Conservation (phyloP, 1,140 invertebrate genomes). For the Drosophila kepulauana region DNA sequence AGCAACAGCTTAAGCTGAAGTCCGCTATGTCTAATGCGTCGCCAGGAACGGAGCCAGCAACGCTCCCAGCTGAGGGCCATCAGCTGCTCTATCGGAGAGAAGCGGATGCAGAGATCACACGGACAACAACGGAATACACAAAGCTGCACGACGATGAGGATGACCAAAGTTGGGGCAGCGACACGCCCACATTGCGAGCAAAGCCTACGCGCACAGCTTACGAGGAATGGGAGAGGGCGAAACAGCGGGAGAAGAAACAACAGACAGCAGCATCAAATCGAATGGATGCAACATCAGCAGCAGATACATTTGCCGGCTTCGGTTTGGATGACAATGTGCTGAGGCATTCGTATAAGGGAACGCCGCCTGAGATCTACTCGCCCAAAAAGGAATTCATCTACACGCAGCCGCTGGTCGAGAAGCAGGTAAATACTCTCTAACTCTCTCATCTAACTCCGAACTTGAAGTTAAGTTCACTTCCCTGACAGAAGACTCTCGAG, state of each 20-base stretch:
- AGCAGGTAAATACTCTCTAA: constrained; percentile 64
- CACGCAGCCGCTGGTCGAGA: constrained; percentile 64
- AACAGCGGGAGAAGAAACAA: not conserved
- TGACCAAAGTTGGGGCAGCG: not conserved
- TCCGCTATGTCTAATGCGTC: constrained; percentile 26
- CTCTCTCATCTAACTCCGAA: too few relatives aligned
- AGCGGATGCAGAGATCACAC: not conserved
- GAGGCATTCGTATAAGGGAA: constrained; percentile 76
- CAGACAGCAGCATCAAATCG: not conserved
- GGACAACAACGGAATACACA: not conserved
- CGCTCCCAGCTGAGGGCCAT: constrained; percentile 15
- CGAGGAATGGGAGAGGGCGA: not conserved
- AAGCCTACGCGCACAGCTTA: not conserved
- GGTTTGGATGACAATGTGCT: constrained; percentile 42
- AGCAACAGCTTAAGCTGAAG: not conserved
- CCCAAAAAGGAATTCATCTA: constrained; percentile 76
- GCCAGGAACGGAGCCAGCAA: constrained; percentile 6
- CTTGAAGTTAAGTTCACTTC: not conserved
- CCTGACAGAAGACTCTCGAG: not conserved
- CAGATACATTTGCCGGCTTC: constrained; percentile 15
- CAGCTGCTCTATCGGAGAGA: constrained; percentile 7
- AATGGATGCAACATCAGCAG: not conserved
- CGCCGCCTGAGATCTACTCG: constrained; percentile 78
- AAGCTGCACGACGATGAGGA: not conserved
- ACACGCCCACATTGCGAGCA: not conserved